Percentiles rank a stretch among this genome's conserved stretches.
These are phyloP conservation scores for Crocidura indochinensis DNA, from an alignment of 2,797 vertebrate species.

Conservation along the genomic window DNA sequence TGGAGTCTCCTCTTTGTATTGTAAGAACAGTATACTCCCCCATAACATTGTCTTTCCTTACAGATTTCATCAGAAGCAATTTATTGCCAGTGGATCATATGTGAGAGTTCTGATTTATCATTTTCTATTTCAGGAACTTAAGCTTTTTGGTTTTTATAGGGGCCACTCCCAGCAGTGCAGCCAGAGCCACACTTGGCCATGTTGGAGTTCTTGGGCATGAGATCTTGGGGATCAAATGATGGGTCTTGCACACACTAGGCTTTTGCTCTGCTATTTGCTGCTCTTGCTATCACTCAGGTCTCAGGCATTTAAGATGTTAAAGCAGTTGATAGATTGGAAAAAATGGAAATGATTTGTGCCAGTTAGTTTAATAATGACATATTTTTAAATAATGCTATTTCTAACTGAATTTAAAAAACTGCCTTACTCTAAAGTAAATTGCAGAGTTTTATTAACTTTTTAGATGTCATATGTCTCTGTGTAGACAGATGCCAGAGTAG, in stretches of 20 bases:
- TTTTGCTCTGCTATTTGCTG: too few species aligned
- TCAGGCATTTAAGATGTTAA: constrained; percentile 56
- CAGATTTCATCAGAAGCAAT: constrained; percentile 82
- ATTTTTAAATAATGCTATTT: constrained; percentile 58
- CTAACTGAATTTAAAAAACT: constrained; percentile 54
- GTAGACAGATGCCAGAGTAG: constrained; percentile 40
- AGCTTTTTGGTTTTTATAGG: constrained; percentile 12
- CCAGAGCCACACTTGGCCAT: too few species aligned
- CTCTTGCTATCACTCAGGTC: too few species aligned
- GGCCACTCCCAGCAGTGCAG: too few species aligned
- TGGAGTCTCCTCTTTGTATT: constrained; percentile 60
- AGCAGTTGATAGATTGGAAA: constrained; percentile 26
- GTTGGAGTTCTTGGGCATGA: too few species aligned
- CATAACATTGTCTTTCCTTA: constrained; percentile 78
- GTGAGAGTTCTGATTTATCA: constrained; percentile 58
- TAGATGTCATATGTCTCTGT: neutral
- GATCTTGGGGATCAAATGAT: too few species aligned
- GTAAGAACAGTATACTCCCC: constrained; percentile 66
- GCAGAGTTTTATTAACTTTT: constrained; percentile 56
- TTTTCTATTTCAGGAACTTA: constrained; percentile 78
- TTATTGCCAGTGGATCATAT: constrained; percentile 76
- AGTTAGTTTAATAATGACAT: constrained; percentile 61
- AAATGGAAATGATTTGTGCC: constrained; percentile 54
- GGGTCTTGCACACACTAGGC: too few species aligned
- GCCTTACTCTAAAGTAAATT: constrained; percentile 35